phyloP scores from a whole-genome alignment of 2,888 invertebrate species.

The Synanthedon tipuliformis region DNA sequence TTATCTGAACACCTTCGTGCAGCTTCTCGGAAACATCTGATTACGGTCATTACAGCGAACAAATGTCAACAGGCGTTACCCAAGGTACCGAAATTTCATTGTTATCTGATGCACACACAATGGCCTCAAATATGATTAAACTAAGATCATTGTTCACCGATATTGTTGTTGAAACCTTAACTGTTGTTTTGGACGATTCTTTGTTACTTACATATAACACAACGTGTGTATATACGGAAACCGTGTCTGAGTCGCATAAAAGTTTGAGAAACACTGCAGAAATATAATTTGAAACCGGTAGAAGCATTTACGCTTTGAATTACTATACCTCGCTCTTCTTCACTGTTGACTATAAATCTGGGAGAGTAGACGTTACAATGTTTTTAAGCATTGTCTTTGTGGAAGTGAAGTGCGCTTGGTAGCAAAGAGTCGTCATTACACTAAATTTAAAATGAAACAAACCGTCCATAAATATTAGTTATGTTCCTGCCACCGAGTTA shows the following conservation, averaged over 20 bases:
- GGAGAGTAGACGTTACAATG: slow-evolving; percentile 17
- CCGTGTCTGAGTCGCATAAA: not conserved
- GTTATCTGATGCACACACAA: not conserved
- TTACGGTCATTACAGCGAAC: slow-evolving; percentile 18
- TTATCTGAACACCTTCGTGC: slow-evolving; percentile 9
- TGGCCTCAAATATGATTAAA: not conserved
- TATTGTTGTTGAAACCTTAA: not conserved
- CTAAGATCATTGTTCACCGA: not conserved
- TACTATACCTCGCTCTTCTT: too few relatives aligned
- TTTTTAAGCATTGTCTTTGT: slow-evolving; percentile 15
- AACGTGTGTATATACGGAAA: not conserved
- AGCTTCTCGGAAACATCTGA: slow-evolving; percentile 18
- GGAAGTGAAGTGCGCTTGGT: slow-evolving; percentile 17
- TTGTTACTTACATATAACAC: not conserved
- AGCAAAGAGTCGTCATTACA: slow-evolving; percentile 39
- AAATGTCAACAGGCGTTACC: slow-evolving; percentile 16
- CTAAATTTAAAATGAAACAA: slow-evolving; percentile 55
- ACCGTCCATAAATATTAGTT: slow-evolving; percentile 52
- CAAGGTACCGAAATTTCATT: slow-evolving; percentile 1
- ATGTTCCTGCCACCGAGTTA: slow-evolving; percentile 46
- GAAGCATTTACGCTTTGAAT: too few relatives aligned
- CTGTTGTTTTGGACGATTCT: not conserved
- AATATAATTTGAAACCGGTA: not conserved
- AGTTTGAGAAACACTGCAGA: not conserved
- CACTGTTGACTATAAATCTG: slow-evolving; percentile 19